Evolutionary conservation across 2,888 invertebrate genomes (phyloP).

Genomic region (Suillia variegata): DNA sequence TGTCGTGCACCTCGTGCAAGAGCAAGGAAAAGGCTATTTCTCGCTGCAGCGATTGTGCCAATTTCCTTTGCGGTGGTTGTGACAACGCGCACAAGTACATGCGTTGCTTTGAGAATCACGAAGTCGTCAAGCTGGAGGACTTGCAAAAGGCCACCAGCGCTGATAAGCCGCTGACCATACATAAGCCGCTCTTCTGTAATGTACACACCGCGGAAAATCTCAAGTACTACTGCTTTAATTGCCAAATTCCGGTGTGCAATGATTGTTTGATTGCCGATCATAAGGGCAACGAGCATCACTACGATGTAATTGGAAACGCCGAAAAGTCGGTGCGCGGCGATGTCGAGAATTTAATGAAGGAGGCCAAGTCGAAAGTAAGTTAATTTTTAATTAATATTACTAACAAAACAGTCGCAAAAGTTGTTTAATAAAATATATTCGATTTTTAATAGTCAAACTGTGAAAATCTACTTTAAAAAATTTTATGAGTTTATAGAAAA

Average conservation of each 20-base stretch:
- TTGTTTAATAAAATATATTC: no score
- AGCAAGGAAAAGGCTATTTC: conserved; percentile 93
- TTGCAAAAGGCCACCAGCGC: conserved; percentile 71
- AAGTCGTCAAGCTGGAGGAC: conserved; percentile 87
- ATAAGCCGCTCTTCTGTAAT: conserved; percentile 86
- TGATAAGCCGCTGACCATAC: conserved; percentile 77
- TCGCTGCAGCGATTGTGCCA: conserved; percentile 92
- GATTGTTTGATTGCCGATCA: conserved; percentile 86
- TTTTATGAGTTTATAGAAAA: no score
- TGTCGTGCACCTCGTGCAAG: conserved; percentile 93
- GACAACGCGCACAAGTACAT: conserved; percentile 95
- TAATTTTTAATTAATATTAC: background rate
- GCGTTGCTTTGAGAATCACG: conserved; percentile 95
- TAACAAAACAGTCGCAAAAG: no score
- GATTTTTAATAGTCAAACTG: no score
- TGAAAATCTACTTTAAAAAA: no score
- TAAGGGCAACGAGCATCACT: conserved; percentile 81
- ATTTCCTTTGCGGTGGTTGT: conserved; percentile 91
- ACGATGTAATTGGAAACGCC: conserved; percentile 80
- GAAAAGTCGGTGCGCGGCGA: conserved; percentile 80
- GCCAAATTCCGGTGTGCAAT: conserved; percentile 83
- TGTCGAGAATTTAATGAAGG: conserved; percentile 73
- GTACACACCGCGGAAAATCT: conserved; percentile 82
- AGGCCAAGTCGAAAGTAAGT: conserved; percentile 71
- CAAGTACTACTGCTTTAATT: conserved; percentile 86